Evolutionary conservation across 2,113 vertebrate species (phyloP).

Genomic region (Microcebus ravelobensis): DNA sequence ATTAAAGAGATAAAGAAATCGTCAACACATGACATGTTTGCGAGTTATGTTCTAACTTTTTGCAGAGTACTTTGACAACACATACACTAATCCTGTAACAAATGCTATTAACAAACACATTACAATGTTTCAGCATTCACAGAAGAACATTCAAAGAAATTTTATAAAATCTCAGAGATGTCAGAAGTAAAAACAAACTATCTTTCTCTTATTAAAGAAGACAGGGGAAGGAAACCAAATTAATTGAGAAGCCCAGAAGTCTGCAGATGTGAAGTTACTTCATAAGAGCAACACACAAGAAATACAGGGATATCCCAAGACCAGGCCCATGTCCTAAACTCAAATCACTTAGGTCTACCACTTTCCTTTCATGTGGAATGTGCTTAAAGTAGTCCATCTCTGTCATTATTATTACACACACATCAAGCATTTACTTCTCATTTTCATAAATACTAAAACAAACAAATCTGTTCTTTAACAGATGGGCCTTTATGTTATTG

Average conservation of each 20-base stretch:
- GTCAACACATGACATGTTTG: neutral
- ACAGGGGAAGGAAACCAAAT: neutral
- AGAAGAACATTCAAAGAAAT: neutral
- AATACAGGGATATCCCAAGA: neutral
- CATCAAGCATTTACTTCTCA: neutral
- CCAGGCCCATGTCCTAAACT: fast-evolving
- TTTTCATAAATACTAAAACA: neutral
- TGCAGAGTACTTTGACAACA: neutral
- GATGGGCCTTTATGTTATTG: neutral
- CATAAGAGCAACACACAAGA: neutral
- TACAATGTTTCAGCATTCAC: neutral
- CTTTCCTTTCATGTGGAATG: fast-evolving
- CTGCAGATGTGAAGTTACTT: neutral
- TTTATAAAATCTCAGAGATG: neutral
- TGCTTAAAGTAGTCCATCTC: neutral
- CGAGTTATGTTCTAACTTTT: neutral
- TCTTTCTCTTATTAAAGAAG: neutral
- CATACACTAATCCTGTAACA: neutral
- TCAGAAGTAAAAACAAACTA: neutral
- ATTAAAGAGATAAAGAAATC: constrained; percentile 9
- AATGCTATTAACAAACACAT: neutral
- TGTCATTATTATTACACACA: neutral
- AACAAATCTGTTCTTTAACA: neutral
- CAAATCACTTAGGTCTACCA: neutral
- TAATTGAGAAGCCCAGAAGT: neutral